These are phyloP conservation scores for Hermetia illucens DNA, from an alignment of 1,140 invertebrate species.

Conservation along the genomic window DNA sequence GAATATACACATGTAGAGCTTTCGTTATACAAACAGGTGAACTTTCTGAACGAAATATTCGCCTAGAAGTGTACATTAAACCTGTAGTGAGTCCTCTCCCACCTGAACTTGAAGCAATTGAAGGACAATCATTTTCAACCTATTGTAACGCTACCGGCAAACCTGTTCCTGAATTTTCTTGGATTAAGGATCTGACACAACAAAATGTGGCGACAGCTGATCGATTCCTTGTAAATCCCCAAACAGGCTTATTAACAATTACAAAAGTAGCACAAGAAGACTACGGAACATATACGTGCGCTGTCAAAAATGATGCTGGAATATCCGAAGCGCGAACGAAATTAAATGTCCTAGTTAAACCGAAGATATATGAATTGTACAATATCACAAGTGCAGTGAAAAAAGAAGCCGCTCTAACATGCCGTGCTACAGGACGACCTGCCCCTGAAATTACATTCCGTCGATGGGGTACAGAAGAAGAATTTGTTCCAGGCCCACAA, in stretches of 20 bases:
- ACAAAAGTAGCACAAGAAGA: constrained; percentile 62
- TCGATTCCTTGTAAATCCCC: constrained; percentile 57
- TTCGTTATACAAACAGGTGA: constrained; percentile 66
- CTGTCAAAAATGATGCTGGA: constrained; percentile 68
- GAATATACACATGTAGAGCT: constrained; percentile 70
- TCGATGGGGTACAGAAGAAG: constrained; percentile 34
- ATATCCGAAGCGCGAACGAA: constrained; percentile 39
- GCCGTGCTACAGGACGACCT: constrained; percentile 62
- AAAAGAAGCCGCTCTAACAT: constrained; percentile 49
- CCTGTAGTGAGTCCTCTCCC: constrained; percentile 50
- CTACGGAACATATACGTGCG: constrained; percentile 66
- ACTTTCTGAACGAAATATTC: constrained; percentile 55
- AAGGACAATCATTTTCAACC: constrained; percentile 59
- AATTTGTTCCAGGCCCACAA: constrained; percentile 45
- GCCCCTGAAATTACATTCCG: constrained; percentile 57
- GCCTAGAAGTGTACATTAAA: constrained; percentile 65
- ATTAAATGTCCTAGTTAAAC: constrained; percentile 53
- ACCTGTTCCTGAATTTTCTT: constrained; percentile 63
- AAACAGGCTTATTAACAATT: constrained; percentile 54
- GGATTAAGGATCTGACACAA: constrained; percentile 55
- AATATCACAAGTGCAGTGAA: constrained; percentile 55
- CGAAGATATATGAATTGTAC: constrained; percentile 59
- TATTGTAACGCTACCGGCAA: constrained; percentile 66
- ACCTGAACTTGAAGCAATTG: constrained; percentile 47
- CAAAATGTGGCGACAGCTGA: constrained; percentile 52